Evolutionary conservation across 2,113 vertebrate species (phyloP), one percentile per base, ranked within the genome.

Genomic region (Kryptolebias marmoratus): DNA sequence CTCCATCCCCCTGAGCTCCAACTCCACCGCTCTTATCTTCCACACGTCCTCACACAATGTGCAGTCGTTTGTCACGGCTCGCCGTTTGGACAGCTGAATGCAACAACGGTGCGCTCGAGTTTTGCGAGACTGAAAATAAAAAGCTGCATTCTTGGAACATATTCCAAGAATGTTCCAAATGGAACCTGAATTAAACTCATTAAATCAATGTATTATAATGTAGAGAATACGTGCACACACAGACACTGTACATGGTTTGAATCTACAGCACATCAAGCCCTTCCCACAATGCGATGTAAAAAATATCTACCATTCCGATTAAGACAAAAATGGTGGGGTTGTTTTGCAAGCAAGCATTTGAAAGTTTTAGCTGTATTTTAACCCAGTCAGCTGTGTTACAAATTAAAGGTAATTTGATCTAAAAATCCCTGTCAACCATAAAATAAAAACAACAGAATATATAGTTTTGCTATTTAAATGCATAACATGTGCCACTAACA

Each of bases 1-100:
- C 70, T 83, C 88, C 85, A 81, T 77, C 72, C 72, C 70, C 52
- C 70, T 77, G 75, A 79, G 81, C 89, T 73, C 78, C 53, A 57
- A 69, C 78, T 84, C 68, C 72, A 81, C 81, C 79, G 74, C 78
- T 82, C 68, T 69, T 68, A 77, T 82, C 67, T 80, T 64, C 72
- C 72, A 39, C 27, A 64, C 12, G 82, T 81, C 87, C 81, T 75
- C 72, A 56, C 58, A 73, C 60, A 84, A 84, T 70, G 63, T 15
- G 2, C 50, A 28, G 64, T 55, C 78, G 18, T 91, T 84, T 86
- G 82, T 90, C 84, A 85, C 8, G 11, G 77, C 75, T 78, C 53
- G 73, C 71, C 77, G 11, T 75, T 39, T 58, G 32, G 67, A 76
- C 77, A 68, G 63, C 60, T 81, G 72, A 84, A 85, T 55, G 65